These are phyloP conservation scores for Tokudaia muenninki DNA, from an alignment of 2,797 vertebrate genomes.

Conservation along the genomic window DNA sequence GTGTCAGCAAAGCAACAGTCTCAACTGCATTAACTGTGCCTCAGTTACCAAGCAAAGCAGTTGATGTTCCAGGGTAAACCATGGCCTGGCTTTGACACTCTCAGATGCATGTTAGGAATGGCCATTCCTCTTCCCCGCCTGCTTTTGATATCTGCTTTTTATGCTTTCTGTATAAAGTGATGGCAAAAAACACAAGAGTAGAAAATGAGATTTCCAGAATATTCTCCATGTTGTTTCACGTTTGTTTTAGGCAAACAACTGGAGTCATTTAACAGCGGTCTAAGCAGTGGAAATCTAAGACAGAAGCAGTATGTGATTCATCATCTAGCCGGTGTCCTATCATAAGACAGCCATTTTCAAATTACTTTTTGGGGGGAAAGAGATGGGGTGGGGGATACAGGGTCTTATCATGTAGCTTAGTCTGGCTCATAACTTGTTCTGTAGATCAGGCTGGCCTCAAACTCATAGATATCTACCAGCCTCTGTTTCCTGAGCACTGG, in stretches of 20 bases:
- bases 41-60: not conserved
- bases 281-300: not conserved
- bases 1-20: constrained; percentile 69
- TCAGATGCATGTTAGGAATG: not conserved
- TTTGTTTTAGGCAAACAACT: constrained; percentile 50
- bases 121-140: not conserved
- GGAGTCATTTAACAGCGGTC: not conserved
- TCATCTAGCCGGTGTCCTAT: not conserved
- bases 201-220: constrained; percentile 58
- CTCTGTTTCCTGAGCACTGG: no score
- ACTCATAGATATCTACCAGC: not conserved
- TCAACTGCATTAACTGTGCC: not conserved
- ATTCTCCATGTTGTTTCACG: constrained; percentile 12
- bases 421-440: not conserved
- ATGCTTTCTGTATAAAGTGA: constrained; percentile 34
- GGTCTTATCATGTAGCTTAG: not conserved
- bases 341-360: constrained; percentile 30
- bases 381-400: not conserved
- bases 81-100: not conserved
- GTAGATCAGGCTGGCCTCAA: not conserved
- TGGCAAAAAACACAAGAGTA: not conserved
- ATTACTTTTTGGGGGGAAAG: not conserved
- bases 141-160: constrained; percentile 31
- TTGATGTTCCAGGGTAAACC: not conserved
- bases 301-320: not conserved